Conservation (phyloP, 30 jellyfish, hydroid and myxozoan species). For the Turritopsis rubra region DNA sequence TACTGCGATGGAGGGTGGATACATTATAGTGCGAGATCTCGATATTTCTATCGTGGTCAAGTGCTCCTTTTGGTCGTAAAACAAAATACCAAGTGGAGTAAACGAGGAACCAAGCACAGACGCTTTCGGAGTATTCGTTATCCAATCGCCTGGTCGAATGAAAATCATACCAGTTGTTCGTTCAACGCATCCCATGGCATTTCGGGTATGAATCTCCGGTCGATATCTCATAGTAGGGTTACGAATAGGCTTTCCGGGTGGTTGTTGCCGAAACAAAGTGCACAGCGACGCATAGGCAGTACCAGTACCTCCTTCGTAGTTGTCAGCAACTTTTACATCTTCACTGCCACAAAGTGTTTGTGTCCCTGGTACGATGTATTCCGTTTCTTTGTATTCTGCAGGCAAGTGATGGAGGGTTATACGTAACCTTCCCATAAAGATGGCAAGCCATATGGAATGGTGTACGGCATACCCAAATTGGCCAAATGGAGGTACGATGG, state of each 20-base stretch:
- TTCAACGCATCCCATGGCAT: conserved; percentile 31
- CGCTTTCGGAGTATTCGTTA: neutral
- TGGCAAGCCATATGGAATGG: conserved; percentile 32
- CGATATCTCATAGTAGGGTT: conserved; percentile 17
- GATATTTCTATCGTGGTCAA: conserved; percentile 21
- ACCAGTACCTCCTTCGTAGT: conserved; percentile 27
- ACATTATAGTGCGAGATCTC: neutral
- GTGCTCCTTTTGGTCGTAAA: conserved; percentile 8
- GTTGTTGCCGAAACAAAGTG: conserved; percentile 14
- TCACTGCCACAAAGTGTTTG: conserved; percentile 6
- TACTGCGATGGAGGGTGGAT: conserved; percentile 32
- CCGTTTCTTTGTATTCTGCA: neutral
- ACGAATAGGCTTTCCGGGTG: neutral
- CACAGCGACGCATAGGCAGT: conserved; percentile 25
- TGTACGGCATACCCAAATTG: conserved; percentile 34
- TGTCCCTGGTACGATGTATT: conserved; percentile 15
- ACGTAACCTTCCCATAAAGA: conserved; percentile 25
- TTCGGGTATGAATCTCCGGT: conserved; percentile 27
- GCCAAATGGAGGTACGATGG: neutral
- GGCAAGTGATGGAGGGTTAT: conserved; percentile 10
- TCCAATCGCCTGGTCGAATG: conserved; percentile 37
- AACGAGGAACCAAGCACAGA: conserved; percentile 7
- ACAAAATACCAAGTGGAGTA: conserved; percentile 7
- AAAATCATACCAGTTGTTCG: conserved; percentile 22
- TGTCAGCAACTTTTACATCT: conserved; percentile 10